phyloP scores from a whole-genome alignment of 1,140 invertebrate species.

The Trichogramma pretiosum region DNA sequence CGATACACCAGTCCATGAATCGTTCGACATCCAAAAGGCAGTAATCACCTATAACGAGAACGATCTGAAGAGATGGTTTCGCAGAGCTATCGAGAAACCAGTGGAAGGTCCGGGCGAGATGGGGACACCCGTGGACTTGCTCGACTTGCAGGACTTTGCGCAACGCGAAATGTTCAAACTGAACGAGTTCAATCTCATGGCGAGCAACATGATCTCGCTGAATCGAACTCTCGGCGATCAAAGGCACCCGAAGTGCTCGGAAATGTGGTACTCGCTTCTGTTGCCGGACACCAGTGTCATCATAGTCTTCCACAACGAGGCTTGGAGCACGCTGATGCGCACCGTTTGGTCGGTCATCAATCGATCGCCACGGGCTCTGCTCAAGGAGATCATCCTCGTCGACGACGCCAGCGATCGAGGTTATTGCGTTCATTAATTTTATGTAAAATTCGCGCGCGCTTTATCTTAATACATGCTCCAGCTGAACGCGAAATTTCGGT shows the following conservation, averaged over 20 bases:
- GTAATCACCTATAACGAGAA: too few species aligned
- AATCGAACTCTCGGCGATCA: slow-evolving; percentile 78
- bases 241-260: slow-evolving; percentile 85
- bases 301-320: slow-evolving; percentile 78
- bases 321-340: slow-evolving; percentile 67
- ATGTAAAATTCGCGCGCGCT: too few species aligned
- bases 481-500: too few species aligned
- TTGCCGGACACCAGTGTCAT: slow-evolving; percentile 65
- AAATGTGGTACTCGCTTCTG: slow-evolving; percentile 71
- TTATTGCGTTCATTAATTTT: too few species aligned
- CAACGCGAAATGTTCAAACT: slow-evolving; percentile 87
- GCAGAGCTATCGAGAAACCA: too few species aligned
- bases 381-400: slow-evolving; percentile 84
- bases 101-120: slow-evolving; percentile 75
- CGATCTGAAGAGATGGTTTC: too few species aligned
- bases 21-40: too few species aligned
- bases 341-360: slow-evolving; percentile 68
- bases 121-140: slow-evolving; percentile 78
- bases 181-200: slow-evolving; percentile 84
- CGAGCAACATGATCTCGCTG: slow-evolving; percentile 83
- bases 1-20: too few species aligned
- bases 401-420: slow-evolving; percentile 87
- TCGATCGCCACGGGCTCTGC: slow-evolving; percentile 64
- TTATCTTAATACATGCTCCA: too few species aligned
- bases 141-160: slow-evolving; percentile 69